Evolutionary conservation across 2,797 vertebrate genomes (phyloP).

Genomic region (Artibeus lituratus): DNA sequence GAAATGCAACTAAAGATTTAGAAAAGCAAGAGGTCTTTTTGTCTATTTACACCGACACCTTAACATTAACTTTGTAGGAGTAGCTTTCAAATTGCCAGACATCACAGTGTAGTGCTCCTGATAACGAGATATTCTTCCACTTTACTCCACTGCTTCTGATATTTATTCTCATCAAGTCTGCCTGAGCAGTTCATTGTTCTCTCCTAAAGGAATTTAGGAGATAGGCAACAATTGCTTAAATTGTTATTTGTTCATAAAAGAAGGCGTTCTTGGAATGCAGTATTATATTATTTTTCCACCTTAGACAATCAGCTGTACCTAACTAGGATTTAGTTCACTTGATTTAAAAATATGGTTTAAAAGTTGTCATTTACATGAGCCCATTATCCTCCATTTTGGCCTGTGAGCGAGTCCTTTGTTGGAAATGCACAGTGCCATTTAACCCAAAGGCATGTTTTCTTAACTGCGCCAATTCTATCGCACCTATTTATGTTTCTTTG

Average conservation of each 20-base stretch:
- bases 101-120: neutral
- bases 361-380: neutral
- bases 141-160: neutral
- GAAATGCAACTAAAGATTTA: neutral
- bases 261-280: neutral
- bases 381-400: neutral
- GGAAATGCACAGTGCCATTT: neutral
- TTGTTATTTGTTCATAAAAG: neutral
- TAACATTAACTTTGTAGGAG: neutral
- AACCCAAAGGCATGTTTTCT: conserved; percentile 11
- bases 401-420: neutral
- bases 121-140: neutral
- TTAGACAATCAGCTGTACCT: neutral
- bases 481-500: conserved; percentile 3
- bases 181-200: neutral
- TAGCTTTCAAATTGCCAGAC: neutral
- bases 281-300: neutral
- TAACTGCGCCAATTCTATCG: conserved; percentile 32
- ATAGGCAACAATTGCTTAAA: neutral
- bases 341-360: neutral
- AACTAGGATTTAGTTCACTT: neutral
- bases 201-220: neutral
- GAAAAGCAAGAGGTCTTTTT: neutral
- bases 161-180: neutral
- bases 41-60: neutral